These are phyloP conservation scores for Lagothrix lagotricha DNA, from an alignment of 2,797 vertebrate species.

Conservation along the genomic window DNA sequence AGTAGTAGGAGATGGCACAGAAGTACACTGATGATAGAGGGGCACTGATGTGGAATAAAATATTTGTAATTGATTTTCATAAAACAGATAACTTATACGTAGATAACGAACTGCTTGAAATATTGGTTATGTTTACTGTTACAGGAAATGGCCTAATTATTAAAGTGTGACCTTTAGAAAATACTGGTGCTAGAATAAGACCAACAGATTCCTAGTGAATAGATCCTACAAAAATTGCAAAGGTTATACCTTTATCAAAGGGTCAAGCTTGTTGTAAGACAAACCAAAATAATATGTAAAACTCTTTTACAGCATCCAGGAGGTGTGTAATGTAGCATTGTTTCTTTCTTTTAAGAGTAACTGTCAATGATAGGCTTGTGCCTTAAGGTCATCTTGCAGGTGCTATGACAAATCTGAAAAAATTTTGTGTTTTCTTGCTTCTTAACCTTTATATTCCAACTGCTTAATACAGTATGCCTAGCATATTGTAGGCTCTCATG, in stretches of 20 bases:
- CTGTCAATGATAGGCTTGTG: background rate
- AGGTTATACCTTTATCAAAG: background rate
- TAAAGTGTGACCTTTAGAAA: background rate
- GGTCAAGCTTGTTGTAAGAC: background rate
- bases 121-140: background rate
- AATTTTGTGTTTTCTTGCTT: background rate
- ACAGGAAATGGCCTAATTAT: background rate
- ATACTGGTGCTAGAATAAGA: background rate
- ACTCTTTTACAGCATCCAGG: background rate
- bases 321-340: background rate
- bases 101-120: constrained; percentile 20
- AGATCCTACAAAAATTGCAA: background rate
- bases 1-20: background rate
- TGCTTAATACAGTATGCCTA: background rate
- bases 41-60: constrained; percentile 29
- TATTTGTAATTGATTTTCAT: background rate
- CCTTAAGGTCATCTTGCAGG: background rate
- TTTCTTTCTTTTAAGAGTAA: constrained; percentile 20
- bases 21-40: background rate
- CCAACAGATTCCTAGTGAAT: background rate
- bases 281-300: background rate
- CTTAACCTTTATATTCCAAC: background rate
- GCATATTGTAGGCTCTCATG: background rate
- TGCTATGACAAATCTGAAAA: background rate
- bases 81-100: background rate